These are phyloP conservation scores for Tetanocera ferruginea DNA, from an alignment of 2,888 invertebrate species.

Conservation along the genomic window DNA sequence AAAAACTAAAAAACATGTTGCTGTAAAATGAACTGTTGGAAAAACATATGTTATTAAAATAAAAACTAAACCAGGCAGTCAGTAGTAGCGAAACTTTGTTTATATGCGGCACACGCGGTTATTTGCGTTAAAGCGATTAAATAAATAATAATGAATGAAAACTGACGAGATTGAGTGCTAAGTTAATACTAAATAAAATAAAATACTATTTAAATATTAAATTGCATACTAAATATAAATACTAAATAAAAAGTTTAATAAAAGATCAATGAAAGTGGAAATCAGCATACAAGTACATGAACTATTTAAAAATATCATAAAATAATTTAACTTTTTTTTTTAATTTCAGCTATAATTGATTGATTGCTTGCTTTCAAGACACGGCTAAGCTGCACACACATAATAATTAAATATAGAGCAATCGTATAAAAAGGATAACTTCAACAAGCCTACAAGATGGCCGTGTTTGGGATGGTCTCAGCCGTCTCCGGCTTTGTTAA, in stretches of 20 bases:
- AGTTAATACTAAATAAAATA: not conserved
- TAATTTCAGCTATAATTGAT: not conserved
- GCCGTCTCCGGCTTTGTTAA: slow-evolving; percentile 92
- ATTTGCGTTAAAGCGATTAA: too few relatives aligned
- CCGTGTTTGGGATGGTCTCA: slow-evolving; percentile 86
- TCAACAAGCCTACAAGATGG: slow-evolving; percentile 72
- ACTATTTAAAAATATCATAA: not conserved
- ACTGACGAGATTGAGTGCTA: not conserved
- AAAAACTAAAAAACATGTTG: too few relatives aligned
- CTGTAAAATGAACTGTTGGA: too few relatives aligned
- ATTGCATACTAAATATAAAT: not conserved
- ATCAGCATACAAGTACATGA: not conserved
- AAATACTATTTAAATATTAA: not conserved
- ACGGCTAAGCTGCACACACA: not conserved
- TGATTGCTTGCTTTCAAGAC: not conserved
- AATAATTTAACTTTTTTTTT: not conserved
- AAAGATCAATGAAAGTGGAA: not conserved
- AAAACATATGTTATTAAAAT: too few relatives aligned
- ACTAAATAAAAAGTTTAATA: not conserved
- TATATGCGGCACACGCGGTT: too few relatives aligned
- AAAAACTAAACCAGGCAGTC: too few relatives aligned
- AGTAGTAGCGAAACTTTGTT: too few relatives aligned
- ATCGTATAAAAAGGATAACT: not conserved
- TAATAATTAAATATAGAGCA: not conserved
- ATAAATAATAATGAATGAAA: not conserved